Evolutionary conservation across 53 echinoderm and acorn worm genomes (phyloP), one percentile per base, ranked within the genome.

Genomic region (Henricia sp.): DNA sequence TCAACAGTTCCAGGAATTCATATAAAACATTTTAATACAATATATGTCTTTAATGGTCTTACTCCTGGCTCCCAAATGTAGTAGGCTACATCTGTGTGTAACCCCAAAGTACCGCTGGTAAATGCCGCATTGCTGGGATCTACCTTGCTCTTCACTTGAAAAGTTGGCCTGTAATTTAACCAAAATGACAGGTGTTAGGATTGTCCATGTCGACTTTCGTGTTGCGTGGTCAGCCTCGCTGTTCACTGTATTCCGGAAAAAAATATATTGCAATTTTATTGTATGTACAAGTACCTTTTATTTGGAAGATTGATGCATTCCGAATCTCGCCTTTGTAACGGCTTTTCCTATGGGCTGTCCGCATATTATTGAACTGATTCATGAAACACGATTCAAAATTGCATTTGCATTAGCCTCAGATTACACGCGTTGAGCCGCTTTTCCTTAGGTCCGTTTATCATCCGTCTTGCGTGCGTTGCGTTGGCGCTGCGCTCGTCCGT

Each of bases 61-160:
- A 68, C 68, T 41, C 66, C 66, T 37, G 68, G 68, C 23, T n/a
- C 9, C 3, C 6, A 25, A 0, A 55, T 55, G 39, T 56, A 76
- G 57, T 37, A 57, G 0, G 76, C 59, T 3, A 35, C 28, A 24
- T 76, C 76, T 3, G 76, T 76, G 76, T 76, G 76, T 17, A 57
- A 19, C 8, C 39, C 38, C 8, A 82, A 37, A 2, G n/a, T 2
- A 16, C 34, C 82, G 10, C 24, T 33, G 23, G 66, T 82, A 37
- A 67, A 82, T 16, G 50, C 66, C 6, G 44, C 51, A 26, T 50
- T 82, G 56, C 52, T 82, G 1, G 82, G 67, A 36, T 82, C 67
- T 3, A 35, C 35, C 50, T 82, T 82, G 36, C 66, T 67, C 51
- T 65, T 82, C 1, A 82, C 82, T n/a, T 66, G 66, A 1, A 50